Evolutionary conservation across 2,113 vertebrate species (phyloP).

Genomic region (Rattus rattus): DNA sequence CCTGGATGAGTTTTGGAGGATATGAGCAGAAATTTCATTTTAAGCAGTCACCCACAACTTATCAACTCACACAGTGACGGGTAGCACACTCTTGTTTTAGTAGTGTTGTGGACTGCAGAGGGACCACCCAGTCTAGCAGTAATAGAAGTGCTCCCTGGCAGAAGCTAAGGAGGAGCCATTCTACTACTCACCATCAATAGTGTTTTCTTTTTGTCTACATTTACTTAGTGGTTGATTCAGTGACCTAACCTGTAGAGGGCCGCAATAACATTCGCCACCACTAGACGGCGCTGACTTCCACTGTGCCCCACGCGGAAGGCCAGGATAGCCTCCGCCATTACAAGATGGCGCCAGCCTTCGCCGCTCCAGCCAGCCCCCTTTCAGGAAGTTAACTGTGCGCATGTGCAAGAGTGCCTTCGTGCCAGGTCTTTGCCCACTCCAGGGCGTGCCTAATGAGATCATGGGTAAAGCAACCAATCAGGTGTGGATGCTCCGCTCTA

Average conservation of each 20-base stretch:
- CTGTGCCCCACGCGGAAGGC: too few relatives aligned
- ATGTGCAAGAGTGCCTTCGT: too few relatives aligned
- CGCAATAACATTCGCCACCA: too few relatives aligned
- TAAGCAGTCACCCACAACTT: neutral
- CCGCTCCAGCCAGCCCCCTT: too few relatives aligned
- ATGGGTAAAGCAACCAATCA: too few relatives aligned
- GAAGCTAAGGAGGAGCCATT: neutral
- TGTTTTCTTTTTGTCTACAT: neutral
- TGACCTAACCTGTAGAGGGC: neutral
- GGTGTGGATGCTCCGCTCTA: too few relatives aligned
- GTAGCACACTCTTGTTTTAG: neutral
- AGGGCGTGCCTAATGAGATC: too few relatives aligned
- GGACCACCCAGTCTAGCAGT: neutral
- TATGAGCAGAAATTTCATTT: neutral
- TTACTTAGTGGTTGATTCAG: conserved; percentile 11
- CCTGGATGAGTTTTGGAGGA: neutral
- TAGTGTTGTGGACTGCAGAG: neutral
- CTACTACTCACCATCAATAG: neutral
- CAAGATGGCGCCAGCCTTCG: too few relatives aligned
- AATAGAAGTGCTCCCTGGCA: neutral
- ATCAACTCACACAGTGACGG: neutral
- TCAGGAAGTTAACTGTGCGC: too few relatives aligned
- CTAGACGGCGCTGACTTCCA: too few relatives aligned
- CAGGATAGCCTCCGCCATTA: too few relatives aligned
- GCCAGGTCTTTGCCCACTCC: too few relatives aligned